Evolutionary conservation across 2,113 vertebrate species (phyloP), one percentile per base, ranked within the genome.

Genomic region (Nymphicus hollandicus): DNA sequence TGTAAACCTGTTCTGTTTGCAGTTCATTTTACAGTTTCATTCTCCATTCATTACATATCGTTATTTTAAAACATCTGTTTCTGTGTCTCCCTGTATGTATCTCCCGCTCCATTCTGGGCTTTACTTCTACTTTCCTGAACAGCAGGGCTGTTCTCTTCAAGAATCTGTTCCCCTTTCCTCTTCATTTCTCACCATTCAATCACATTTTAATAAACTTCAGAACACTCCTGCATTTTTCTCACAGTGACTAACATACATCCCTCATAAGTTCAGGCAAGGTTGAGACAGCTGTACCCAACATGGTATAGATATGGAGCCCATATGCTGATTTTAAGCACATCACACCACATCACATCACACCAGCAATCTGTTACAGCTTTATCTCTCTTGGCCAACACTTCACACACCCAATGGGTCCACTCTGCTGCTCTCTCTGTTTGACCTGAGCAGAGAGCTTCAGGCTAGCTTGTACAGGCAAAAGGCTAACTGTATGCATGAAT

Each of bases 1-100:
- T 81, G 92, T 81, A 91, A 95, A 88, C 81, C 96, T 65, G 43
- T 83, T 95, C 91, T 95, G 52, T 96, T 97, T 91, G 88, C 68
- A 80, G 76, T 89, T 94, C 53, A 91, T 90, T 93, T 95, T 88
- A 88, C 65, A 56, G 83, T 88, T 93, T 94, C 52, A 55, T 86
- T 92, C 69, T 81, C 77, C 71, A 76, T 92, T 92, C 88, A 77
- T 85, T 88, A 63, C 76, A 78, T 81, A 60, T 16, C 27, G 25
- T 79, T 94, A 58, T 87, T 95, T 81, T 83, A 55, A 90, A 86
- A 37, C 47, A 81, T 56, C 81, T 68, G 6, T 79, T 33, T 65
- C 0, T 0, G 28, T 79, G 65, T 92, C 88, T 93, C 81, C 41
- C 31, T 47, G 4, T 68, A 46, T 86, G 63, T 74, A 47, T 31